phyloP scores from a whole-genome alignment of 2,113 vertebrate genomes.

The Ailuropoda melanoleuca region DNA sequence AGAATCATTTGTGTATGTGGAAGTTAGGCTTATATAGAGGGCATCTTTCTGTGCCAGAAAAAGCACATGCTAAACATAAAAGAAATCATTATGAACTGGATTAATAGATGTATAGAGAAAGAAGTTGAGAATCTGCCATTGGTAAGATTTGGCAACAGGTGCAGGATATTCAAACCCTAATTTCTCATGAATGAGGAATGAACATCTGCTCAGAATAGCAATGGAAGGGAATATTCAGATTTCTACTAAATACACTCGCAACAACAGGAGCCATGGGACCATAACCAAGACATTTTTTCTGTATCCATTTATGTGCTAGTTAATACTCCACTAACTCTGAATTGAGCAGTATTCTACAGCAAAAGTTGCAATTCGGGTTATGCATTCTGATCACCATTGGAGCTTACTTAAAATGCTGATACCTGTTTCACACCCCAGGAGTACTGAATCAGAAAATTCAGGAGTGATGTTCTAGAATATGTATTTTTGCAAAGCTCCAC shows the following conservation, averaged over 20 bases:
- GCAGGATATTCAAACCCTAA: constrained; percentile 45
- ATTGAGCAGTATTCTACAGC: background rate
- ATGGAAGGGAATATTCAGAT: constrained; percentile 4
- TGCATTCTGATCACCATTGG: background rate
- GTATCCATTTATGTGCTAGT: background rate
- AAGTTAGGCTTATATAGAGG: constrained; percentile 14
- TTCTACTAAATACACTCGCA: constrained; percentile 33
- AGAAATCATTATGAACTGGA: constrained; percentile 47
- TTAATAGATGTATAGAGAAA: constrained; percentile 64
- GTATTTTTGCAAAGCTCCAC: background rate
- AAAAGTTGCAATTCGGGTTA: background rate
- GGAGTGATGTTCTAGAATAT: background rate
- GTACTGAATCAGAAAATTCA: background rate
- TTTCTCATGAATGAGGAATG: constrained; percentile 65
- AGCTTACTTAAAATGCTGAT: background rate
- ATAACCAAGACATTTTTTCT: background rate
- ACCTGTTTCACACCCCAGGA: background rate
- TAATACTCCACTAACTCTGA: constrained; percentile 11
- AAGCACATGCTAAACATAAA: constrained; percentile 60
- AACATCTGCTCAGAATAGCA: constrained; percentile 59
- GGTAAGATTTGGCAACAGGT: constrained; percentile 63
- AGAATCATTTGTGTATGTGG: background rate
- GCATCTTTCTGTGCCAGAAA: constrained; percentile 46
- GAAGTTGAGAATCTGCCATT: constrained; percentile 34
- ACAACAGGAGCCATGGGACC: background rate